Percentiles rank a stretch among this genome's conserved stretches.
These are phyloP conservation scores for Trididemnum miniatum DNA, from an alignment of 23 tunicate genomes.

Conservation along the genomic window DNA sequence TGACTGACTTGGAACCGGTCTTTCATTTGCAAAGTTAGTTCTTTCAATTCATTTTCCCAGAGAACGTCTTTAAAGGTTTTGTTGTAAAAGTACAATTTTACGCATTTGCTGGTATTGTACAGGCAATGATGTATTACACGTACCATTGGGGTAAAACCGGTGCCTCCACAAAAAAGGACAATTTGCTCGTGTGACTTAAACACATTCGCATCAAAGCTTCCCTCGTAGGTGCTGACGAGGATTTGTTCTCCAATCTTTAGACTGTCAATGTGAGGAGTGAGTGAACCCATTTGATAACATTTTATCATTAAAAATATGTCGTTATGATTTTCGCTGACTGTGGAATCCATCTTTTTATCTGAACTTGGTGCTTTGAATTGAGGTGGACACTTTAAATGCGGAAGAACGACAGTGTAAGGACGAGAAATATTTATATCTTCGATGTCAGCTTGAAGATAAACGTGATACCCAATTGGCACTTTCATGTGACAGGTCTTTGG, in stretches of 20 bases:
- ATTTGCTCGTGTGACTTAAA: background rate
- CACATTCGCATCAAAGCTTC: conserved; percentile 21
- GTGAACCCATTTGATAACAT: conserved; percentile 50
- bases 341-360: background rate
- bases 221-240: conserved; percentile 56
- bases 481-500: conserved; percentile 45
- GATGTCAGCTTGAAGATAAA: conserved; percentile 55
- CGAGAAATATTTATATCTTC: conserved; percentile 45
- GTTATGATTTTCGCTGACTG: background rate
- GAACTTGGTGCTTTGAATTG: too few relatives aligned
- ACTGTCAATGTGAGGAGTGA: conserved; percentile 42
- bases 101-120: conserved; percentile 6
- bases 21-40: conserved; percentile 8
- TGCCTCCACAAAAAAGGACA: conserved; percentile 73
- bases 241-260: conserved; percentile 36
- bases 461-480: conserved; percentile 72
- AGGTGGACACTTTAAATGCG: background rate
- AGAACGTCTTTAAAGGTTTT: conserved; percentile 58
- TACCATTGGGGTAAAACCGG: conserved; percentile 92
- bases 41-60: conserved; percentile 53
- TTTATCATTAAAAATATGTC: conserved; percentile 50
- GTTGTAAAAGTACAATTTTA: conserved; percentile 62
- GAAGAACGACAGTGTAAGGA: conserved; percentile 69
- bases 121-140: conserved; percentile 44
- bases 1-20: conserved; percentile 42